Evolutionary conservation across 2,888 invertebrate species (phyloP), one percentile per base, ranked within the genome.

Genomic region (Galeopsomyia nigrocyanea): DNA sequence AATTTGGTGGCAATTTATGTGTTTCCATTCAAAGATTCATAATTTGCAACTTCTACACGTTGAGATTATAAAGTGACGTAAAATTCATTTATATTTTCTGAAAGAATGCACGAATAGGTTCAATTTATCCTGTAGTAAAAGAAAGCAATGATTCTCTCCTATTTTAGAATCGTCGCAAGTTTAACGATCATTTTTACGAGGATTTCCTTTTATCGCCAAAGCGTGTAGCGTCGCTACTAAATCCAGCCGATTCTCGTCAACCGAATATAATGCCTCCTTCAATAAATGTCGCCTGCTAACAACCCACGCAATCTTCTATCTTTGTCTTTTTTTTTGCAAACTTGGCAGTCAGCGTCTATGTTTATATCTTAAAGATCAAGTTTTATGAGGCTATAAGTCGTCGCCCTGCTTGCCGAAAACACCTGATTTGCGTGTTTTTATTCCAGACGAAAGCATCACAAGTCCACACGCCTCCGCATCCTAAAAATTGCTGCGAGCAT

Each of bases 101-200:
- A 39, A 17, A 46, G 9, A n/a, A 22, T 17, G 39, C 17, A 39
- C 39, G 7, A 17, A 39, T 39, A 17, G n/a, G 17, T 39, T 31
- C 16, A 9, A 16, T 31, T n/a, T 39, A 6, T 31, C 31, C 47
- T 14, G 14, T 19, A 17, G 2, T 49, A 19, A 46, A 39, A 19
- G 39, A 10, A 21, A 21, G 16, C 21, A 9, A 47, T n/a, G 22
- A 51, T 21, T 31, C 67, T 22, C 13, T 55, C 26, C 55, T 62
- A 26, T 55, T 55, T 56, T 47, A 16, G 6, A 22, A 47, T 61
- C 60, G 50, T 50, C 53, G 53, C 26, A 60, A 17, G 21, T 46
- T 60, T 68, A 31, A 67, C 57, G 58, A 67, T 58, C 50, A 47
- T 31, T 62, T 69, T 63, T 69, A 62, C 39, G 39, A 56, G 63